These are phyloP conservation scores for Papilio glaucus DNA, from an alignment of 1,140 invertebrate species.

Conservation along the genomic window DNA sequence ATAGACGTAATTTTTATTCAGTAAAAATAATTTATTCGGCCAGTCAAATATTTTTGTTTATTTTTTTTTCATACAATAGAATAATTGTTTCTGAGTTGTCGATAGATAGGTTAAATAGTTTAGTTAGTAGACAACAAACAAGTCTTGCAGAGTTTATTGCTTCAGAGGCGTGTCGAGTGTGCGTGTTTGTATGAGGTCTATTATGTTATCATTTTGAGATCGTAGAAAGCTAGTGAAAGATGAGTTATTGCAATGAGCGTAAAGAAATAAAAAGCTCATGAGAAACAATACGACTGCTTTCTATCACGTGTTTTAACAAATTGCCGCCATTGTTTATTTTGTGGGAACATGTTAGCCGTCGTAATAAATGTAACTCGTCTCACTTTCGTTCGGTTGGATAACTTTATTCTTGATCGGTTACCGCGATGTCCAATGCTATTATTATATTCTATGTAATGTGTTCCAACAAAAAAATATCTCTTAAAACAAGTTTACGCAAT, in stretches of 20 bases:
- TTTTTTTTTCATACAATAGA: too few relatives aligned
- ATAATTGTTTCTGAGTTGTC: too few relatives aligned
- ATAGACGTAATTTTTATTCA: too few relatives aligned
- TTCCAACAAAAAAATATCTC: not conserved
- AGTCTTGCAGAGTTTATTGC: not conserved
- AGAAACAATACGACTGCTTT: conserved; percentile 40
- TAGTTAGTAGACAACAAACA: too few relatives aligned
- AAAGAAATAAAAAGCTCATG: conserved; percentile 40
- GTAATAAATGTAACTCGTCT: conserved; percentile 42
- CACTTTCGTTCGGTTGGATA: conserved; percentile 39
- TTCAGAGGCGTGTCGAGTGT: not conserved
- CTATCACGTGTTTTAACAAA: conserved; percentile 42
- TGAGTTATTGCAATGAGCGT: conserved; percentile 28
- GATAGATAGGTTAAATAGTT: too few relatives aligned
- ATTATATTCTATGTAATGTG: not conserved
- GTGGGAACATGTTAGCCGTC: conserved; percentile 37
- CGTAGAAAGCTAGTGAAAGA: conserved; percentile 32
- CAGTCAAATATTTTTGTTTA: too few relatives aligned
- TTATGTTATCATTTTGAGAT: not conserved
- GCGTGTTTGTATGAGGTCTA: not conserved
- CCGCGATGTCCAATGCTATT: too few relatives aligned
- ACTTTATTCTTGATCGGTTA: not conserved
- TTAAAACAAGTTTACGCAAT: not conserved
- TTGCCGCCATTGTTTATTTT: conserved; percentile 43
- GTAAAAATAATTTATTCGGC: too few relatives aligned